phyloP scores from a whole-genome alignment of 1,140 invertebrate species.

The Cydia strobilella region DNA sequence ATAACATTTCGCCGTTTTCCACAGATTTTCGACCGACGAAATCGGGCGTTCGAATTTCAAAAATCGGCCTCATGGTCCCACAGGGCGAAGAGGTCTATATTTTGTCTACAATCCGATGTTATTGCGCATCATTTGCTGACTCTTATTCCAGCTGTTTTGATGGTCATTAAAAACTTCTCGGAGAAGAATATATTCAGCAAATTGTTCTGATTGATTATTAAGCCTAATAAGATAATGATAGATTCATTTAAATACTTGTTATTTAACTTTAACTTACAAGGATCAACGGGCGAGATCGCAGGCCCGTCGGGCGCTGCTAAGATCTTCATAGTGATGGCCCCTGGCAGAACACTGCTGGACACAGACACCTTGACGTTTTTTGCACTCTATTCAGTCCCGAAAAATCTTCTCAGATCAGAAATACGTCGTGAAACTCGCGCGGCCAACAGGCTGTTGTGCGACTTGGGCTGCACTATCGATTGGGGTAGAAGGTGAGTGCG shows the following conservation, averaged over 20 bases:
- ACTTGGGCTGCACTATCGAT: constrained; percentile 68
- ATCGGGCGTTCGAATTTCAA: too few species aligned
- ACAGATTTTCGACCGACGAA: too few species aligned
- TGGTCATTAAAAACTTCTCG: background rate
- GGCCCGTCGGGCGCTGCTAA: constrained; percentile 61
- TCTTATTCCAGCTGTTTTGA: background rate
- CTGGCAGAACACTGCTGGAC: constrained; percentile 66
- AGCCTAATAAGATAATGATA: background rate
- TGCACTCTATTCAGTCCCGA: constrained; percentile 47
- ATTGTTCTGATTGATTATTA: background rate
- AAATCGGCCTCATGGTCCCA: too few species aligned
- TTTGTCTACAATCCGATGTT: constrained; percentile 19
- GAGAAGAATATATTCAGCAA: background rate
- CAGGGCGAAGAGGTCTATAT: background rate
- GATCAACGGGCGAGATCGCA: constrained; percentile 62
- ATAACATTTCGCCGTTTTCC: too few species aligned
- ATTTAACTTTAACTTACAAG: constrained; percentile 55
- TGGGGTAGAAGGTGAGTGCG: constrained; percentile 30
- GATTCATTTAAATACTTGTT: constrained; percentile 12
- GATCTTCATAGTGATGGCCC: constrained; percentile 72
- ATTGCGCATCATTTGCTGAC: constrained; percentile 22
- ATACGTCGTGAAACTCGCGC: constrained; percentile 49
- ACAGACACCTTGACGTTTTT: constrained; percentile 70
- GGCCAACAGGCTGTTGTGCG: constrained; percentile 71
- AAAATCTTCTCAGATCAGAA: constrained; percentile 43